Base-by-base conservation (phyloP, 2,888 invertebrate species). In the Stenotaenia linearis region DNA sequence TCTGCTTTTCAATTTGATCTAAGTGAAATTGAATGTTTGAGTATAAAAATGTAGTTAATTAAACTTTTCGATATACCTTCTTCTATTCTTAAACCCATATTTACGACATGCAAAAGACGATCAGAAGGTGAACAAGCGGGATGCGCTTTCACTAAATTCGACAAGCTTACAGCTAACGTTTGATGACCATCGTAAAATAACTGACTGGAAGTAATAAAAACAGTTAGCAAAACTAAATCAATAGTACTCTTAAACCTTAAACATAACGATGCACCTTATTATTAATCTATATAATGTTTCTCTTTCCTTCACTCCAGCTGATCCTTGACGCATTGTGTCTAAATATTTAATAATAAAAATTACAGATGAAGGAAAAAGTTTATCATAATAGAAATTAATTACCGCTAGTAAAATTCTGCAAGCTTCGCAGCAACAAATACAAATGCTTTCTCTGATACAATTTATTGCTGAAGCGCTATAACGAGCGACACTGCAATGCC, bases 161-260 rank as follows among this genome's bases (percentile, higher is more conserved):
- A 92, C 80, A 99, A 86, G 77, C 91, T 92, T 0, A 95, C 91
- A 0, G 97, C 98, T 77, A 98, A 89, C n/a, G 92, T 91, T 85
- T 97, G 96, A 86, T 96, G 93, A 0, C 98, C 98, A 90, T 99
- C 99, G 85, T 99, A 98, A 86, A 94, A 96, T 78, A 99, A 88
- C 87, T 99, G 99, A 84, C 99, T 99, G 9, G 28, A 69, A 69
- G n/a, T n/a, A n/a, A n/a, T n/a, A n/a, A n/a, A n/a, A n/a, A n/a
- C n/a, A n/a, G n/a, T n/a, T n/a, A n/a, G n/a, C n/a, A 69, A 69
- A 69, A 56, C 18, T 10, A n/a, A 7, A 61, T 18, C 77, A 69
- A 21, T 32, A 78, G 12, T 23, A 23, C 18, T 74, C 37, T 15
- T 79, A 81, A 77, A 50, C 35, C 76, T 18, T n/a, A n/a, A n/a